These are phyloP conservation scores for Archaeoteleia sp. DNA, from an alignment of 2,888 invertebrate genomes.

Conservation along the genomic window DNA sequence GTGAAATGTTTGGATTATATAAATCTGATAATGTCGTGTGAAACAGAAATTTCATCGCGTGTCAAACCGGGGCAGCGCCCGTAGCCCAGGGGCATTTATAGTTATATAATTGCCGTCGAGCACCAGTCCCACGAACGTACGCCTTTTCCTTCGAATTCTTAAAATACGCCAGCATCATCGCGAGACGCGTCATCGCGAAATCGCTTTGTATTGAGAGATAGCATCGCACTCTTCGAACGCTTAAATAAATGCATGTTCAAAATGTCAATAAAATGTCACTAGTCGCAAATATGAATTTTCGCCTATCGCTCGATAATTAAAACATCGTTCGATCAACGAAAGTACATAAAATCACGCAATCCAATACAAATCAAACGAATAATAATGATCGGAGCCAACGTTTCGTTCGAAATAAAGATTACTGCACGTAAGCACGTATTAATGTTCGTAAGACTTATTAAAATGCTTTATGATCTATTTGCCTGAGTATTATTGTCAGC, in stretches of 20 bases:
- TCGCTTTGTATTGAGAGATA: not conserved
- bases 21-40: constrained; percentile 35
- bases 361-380: too few relatives aligned
- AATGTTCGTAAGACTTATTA: constrained; percentile 20
- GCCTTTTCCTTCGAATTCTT: constrained; percentile 1
- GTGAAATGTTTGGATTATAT: constrained; percentile 15
- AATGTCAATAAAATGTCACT: too few relatives aligned
- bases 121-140: not conserved
- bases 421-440: not conserved
- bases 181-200: constrained; percentile 1
- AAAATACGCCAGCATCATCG: not conserved
- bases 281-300: too few relatives aligned
- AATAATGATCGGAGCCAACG: not conserved
- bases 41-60: constrained; percentile 40
- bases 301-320: too few relatives aligned
- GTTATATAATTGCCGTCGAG: constrained; percentile 23
- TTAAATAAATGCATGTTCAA: too few relatives aligned
- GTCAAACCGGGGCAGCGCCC: constrained; percentile 25
- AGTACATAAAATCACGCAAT: too few relatives aligned
- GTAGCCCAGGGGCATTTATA: constrained; percentile 21
- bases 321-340: too few relatives aligned
- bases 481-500: constrained; percentile 10
- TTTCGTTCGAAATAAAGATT: constrained; percentile 8
- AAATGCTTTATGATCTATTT: constrained; percentile 26
- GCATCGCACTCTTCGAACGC: not conserved